phyloP scores from a whole-genome alignment of 2,797 vertebrate genomes.

The Platalea minor region DNA sequence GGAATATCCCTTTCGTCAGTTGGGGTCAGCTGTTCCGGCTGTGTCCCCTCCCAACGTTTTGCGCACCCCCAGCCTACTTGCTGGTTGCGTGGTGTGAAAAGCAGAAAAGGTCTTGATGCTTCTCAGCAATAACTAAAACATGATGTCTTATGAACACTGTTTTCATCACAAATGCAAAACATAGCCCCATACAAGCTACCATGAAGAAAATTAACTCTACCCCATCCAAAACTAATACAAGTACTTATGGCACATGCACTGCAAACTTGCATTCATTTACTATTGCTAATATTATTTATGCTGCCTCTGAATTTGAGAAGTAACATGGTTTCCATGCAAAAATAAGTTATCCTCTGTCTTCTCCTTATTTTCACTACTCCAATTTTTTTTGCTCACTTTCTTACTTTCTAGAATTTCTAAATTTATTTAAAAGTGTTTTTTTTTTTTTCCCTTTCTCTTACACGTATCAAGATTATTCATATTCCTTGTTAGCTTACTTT shows the following conservation, averaged over 20 bases:
- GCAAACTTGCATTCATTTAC: background rate
- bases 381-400: background rate
- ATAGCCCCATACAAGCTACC: rapidly evolving
- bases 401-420: background rate
- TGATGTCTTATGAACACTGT: rapidly evolving
- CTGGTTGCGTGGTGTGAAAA: background rate
- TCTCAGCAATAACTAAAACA: background rate
- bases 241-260: background rate
- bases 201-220: background rate
- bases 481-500: background rate
- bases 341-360: background rate
- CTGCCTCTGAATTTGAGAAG: background rate
- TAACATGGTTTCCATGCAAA: background rate
- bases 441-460: background rate
- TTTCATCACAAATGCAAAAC: background rate
- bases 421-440: background rate
- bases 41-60: background rate
- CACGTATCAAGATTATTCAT: background rate
- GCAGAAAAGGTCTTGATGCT: background rate
- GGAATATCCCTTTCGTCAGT: background rate
- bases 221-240: background rate
- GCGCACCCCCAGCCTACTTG: rapidly evolving
- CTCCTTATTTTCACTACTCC: background rate
- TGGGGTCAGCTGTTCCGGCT: background rate
- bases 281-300: background rate